Evolutionary conservation across 2,888 invertebrate genomes (phyloP), one percentile per base, ranked within the genome.

Genomic region (Scaeva pyrastri): DNA sequence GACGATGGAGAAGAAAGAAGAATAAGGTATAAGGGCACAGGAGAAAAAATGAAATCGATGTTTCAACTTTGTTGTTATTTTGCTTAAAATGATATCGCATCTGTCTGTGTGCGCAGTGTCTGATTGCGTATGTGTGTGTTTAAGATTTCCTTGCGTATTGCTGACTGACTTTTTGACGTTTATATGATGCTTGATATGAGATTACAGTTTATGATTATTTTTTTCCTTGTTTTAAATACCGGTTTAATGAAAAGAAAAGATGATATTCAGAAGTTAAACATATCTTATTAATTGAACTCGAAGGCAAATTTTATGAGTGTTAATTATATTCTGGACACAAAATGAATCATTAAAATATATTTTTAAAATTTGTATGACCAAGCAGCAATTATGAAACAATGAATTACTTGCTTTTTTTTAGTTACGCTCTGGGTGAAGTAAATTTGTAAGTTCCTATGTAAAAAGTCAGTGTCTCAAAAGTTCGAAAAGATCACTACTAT

Each of bases 121-220:
- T n/a, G n/a, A n/a, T n/a, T 56, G 21, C n/a, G 48, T 19, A 60
- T 68, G 60, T 75, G 31, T 41, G n/a, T 43, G 41, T 45, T 31
- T 66, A 36, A n/a, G 5, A 58, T 45, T 58, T 36, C 31, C 50
- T 62, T 50, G 36, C 43, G 52, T 80, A 75, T 80, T 45, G 73
- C 74, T 86, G 81, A 73, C 76, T 82, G 77, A 82, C 77, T 74
- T 86, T 66, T 86, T 71, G 85, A 76, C 85, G 76, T 70, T 85
- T 80, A 80, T 85, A 72, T 50, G 80, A 80, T 73, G 56, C 41
- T 31, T 80, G 80, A 80, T 85, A 80, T 85, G 76, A 81, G 85
- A 86, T 86, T 86, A 81, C 26, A 77, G 58, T 55, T 23, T 58
- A 58, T 55, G 55, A 16, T 21, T 43, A 10, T 48, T 43, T 23